Base-by-base conservation (phyloP, 2,113 vertebrate genomes). In the Cottus gobio region DNA sequence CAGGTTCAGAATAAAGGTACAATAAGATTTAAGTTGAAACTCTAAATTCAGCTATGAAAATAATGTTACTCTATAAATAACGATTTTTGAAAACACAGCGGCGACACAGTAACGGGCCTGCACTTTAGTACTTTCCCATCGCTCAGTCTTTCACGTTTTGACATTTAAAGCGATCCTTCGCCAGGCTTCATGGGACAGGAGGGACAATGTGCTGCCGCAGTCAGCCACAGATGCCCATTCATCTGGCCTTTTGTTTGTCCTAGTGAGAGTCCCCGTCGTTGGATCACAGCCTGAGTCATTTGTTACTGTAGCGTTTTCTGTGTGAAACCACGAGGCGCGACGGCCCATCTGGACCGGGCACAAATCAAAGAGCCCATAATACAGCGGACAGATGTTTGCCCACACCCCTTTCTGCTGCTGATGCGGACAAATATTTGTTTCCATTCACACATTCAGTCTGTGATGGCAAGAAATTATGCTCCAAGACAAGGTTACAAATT, bases 311-410 rank as follows among this genome's bases (percentile, higher is more conserved):
- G 82, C 11, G 24, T 89, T 87, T 82, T 78, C 46, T 7, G 79
- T 71, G 82, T 76, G 79, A 84, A 88, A 82, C 58, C 75, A 48
- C 11, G 71, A 83, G 71, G 90, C 79, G 46, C 69, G 84, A 81
- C 78, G 54, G 77, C 74, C 92, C 91, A 91, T 92, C 91, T 93
- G 91, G 90, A 92, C 85, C 68, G 3, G 71, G 82, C 79, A 90
- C 89, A 91, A 91, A 89, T 90, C 91, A 91, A 84, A 88, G 74
- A 81, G 82, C 63, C 76, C 71, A 67, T 89, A 88, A 84, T 76
- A 66, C 80, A 48, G 58, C 52, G 62, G 89, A 88, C 92, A 93
- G 90, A 91, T 91, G 91, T 89, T 83, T 61, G 56, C 67, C 79
- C 76, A 72, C 70, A 66, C 7, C 12, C 64, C 70, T 67, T 71